Evolutionary conservation across 92 coral and sea anemone genomes (phyloP).

Genomic region (Porites lobata): DNA sequence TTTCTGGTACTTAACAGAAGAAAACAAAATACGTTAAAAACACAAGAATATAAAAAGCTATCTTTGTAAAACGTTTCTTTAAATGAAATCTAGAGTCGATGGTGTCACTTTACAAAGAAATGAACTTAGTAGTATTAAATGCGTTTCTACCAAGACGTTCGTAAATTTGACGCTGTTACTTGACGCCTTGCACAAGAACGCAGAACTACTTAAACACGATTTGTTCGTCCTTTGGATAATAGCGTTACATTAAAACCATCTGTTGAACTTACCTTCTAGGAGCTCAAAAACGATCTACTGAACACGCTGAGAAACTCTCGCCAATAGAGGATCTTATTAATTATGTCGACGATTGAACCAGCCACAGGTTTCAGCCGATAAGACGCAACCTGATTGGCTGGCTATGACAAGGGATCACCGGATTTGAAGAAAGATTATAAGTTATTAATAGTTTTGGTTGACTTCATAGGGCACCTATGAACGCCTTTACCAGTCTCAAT

Average conservation of each 20-base stretch:
- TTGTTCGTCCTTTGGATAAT: neutral
- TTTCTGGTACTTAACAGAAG: constrained; percentile 57
- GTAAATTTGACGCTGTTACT: neutral
- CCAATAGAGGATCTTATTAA: constrained; percentile 90
- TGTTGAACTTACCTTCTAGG: constrained; percentile 72
- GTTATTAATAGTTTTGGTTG: constrained; percentile 63
- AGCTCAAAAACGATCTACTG: constrained; percentile 68
- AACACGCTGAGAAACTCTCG: constrained; percentile 76
- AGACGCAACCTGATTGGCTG: constrained; percentile 55
- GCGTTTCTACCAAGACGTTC: neutral
- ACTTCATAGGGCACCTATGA: constrained; percentile 44
- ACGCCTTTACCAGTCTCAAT: constrained; percentile 39
- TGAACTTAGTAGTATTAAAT: neutral
- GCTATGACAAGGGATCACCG: constrained; percentile 63
- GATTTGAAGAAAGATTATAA: constrained; percentile 63
- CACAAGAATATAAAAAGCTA: neutral
- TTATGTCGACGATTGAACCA: constrained; percentile 86
- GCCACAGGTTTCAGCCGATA: constrained; percentile 59
- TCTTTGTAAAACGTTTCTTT: neutral
- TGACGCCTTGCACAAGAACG: neutral
- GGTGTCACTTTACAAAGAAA: neutral
- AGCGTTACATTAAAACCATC: constrained; percentile 2
- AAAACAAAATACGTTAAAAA: neutral
- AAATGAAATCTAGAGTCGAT: neutral
- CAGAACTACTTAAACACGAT: neutral